Base-by-base conservation (phyloP, 2,797 vertebrate species). In the Micromesistius poutassou region DNA sequence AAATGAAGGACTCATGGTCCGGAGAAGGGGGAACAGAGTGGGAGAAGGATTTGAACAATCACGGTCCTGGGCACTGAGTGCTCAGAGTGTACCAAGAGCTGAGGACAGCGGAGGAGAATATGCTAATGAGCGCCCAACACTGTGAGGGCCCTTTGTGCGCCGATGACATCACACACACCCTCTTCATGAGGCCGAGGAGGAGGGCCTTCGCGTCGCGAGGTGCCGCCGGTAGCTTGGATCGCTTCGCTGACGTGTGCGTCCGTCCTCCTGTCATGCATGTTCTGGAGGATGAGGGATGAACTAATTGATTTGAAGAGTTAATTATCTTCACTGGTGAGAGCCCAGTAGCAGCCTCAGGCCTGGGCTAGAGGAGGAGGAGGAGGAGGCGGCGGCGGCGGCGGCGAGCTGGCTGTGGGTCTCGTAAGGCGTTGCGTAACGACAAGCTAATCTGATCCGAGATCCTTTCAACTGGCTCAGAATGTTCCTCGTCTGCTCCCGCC, bases 111-210 rank as follows among this genome's bases (percentile, higher is more conserved):
- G 78, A 72, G 31, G 7, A 38, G 38, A 31, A 30, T 38, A 74
- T 77, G 76, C 72, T 72, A 77, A 80, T 80, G 30, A 73, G 73
- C 8, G 70, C 70, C 36, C 62, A 77, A 75, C 46, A 68, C 46
- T 74, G 50, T 75, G 16, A 75, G 70, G 74, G 62, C 62, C 62
- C 42, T 66, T 81, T 81, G 80, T 81, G 66, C 77, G 42, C n/a
- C 33, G 71, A 28, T 78, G 73, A 78, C 74, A 72, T 75, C 73
- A 80, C 31, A 42, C 35, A 46, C 55, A 4, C 25, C 62, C 62
- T 68, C 62, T 68, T 4, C n/a, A 28, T 25, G n/a, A n/a, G n/a
- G n/a, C n/a, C n/a, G 62, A 10, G 62, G n/a, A 68, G 62, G n/a
- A 68, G 25, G 75, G 55, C 62, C 62, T 28, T n/a, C n/a, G 55